These are phyloP conservation scores for Syngnathus scovelli DNA, from an alignment of 2,113 vertebrate species.

Conservation along the genomic window DNA sequence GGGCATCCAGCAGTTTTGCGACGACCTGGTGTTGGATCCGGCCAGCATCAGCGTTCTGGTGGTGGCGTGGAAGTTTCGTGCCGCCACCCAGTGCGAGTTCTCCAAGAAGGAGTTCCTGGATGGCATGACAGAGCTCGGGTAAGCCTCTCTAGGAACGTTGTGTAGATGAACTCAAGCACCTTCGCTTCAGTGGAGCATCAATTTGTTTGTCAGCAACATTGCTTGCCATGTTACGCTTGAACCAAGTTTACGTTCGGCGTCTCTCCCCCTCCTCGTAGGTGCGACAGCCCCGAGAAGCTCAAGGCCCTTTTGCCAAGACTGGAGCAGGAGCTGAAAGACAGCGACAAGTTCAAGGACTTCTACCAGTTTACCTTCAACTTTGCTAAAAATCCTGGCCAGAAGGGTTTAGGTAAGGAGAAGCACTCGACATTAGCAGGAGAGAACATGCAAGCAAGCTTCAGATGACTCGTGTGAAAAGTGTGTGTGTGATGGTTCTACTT, in stretches of 20 bases:
- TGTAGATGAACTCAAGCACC: constrained; percentile 29
- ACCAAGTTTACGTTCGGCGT: not conserved
- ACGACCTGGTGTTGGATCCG: constrained; percentile 87
- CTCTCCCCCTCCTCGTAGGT: constrained; percentile 69
- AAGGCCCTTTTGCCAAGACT: constrained; percentile 83
- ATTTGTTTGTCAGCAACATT: not conserved
- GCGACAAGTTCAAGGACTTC: constrained; percentile 90
- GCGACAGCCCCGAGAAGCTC: constrained; percentile 88
- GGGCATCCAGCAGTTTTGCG: constrained; percentile 94
- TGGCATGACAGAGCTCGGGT: constrained; percentile 94
- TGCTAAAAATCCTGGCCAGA: constrained; percentile 94
- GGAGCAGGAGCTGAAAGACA: constrained; percentile 92
- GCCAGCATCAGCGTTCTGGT: constrained; percentile 89
- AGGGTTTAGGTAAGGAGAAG: constrained; percentile 83
- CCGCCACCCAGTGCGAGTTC: constrained; percentile 94
- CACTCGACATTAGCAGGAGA: not conserved
- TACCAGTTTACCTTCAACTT: constrained; percentile 97
- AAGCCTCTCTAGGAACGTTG: constrained; percentile 50
- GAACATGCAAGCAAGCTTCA: no score
- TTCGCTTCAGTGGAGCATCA: not conserved
- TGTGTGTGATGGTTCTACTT: no score
- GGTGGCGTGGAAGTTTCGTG: constrained; percentile 93
- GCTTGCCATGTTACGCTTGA: not conserved
- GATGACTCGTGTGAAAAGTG: no score
- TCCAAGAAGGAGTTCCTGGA: constrained; percentile 93